Percentiles rank a stretch among this genome's conserved stretches.
Evolutionary conservation across 2,113 vertebrate genomes (phyloP).

Genomic region (Anas platyrhynchos): DNA sequence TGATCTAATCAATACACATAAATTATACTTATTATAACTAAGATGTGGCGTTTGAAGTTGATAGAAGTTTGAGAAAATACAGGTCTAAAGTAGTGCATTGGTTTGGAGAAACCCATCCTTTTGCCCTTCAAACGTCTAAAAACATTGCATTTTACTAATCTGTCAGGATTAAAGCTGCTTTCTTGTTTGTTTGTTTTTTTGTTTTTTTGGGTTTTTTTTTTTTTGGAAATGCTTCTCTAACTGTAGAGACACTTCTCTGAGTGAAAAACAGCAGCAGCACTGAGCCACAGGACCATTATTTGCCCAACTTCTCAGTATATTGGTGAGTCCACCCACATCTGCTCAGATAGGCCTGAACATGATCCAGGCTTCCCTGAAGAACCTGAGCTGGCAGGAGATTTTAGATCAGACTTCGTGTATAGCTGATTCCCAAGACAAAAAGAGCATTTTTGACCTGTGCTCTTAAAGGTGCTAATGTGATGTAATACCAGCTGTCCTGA

Average conservation of each 20-base stretch:
- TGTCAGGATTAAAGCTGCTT: neutral
- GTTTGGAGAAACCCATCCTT: neutral
- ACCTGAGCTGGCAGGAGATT: neutral
- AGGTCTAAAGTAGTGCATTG: neutral
- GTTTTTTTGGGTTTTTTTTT: neutral
- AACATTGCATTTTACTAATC: neutral
- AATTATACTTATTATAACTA: neutral
- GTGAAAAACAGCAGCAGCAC: neutral
- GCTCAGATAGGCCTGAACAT: neutral
- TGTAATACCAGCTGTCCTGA: conserved; percentile 42
- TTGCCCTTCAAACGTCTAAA: neutral
- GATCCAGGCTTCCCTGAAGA: neutral
- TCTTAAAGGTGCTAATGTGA: conserved; percentile 48
- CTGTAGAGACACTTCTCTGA: neutral
- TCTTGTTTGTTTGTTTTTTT: neutral
- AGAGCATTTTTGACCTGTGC: conserved; percentile 9
- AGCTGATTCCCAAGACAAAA: neutral
- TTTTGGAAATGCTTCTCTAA: neutral
- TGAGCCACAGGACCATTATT: neutral
- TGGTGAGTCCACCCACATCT: neutral
- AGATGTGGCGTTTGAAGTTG: neutral
- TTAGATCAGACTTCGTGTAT: neutral
- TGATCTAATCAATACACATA: neutral
- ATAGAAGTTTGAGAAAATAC: neutral
- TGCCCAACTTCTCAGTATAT: neutral